These are phyloP conservation scores for Nansenia antarctica DNA, from an alignment of 2,113 vertebrate genomes.

Conservation along the genomic window DNA sequence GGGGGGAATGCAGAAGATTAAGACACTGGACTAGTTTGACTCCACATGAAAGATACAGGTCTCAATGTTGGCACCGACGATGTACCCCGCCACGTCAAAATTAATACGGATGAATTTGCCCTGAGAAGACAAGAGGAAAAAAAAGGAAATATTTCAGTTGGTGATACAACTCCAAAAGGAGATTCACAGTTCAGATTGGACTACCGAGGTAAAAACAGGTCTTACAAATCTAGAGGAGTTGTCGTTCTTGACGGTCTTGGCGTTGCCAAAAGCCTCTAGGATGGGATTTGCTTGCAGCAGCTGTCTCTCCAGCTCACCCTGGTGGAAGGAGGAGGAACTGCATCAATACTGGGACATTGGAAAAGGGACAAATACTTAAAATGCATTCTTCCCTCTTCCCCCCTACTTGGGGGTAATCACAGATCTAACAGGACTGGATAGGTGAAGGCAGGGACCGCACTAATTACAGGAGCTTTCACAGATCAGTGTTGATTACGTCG, in stretches of 20 bases:
- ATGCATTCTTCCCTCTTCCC: too few relatives aligned
- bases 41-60: slow-evolving; percentile 77
- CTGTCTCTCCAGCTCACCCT: slow-evolving; percentile 91
- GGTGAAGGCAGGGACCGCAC: too few relatives aligned
- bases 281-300: slow-evolving; percentile 91
- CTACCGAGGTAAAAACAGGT: background rate
- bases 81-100: slow-evolving; percentile 83
- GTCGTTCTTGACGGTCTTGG: slow-evolving; percentile 91
- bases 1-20: too few relatives aligned
- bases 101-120: slow-evolving; percentile 86
- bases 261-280: slow-evolving; percentile 89
- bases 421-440: too few relatives aligned
- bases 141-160: slow-evolving; percentile 8
- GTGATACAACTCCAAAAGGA: background rate
- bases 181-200: too few relatives aligned
- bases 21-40: background rate
- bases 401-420: too few relatives aligned
- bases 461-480: too few relatives aligned
- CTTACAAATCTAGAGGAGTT: slow-evolving; percentile 92
- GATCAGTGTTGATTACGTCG: too few relatives aligned
- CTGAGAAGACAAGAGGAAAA: slow-evolving; percentile 49
- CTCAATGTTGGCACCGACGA: slow-evolving; percentile 85
- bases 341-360: slow-evolving; percentile 37
- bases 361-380: too few relatives aligned
- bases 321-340: slow-evolving; percentile 40